Percentiles rank a stretch among this genome's conserved stretches.
Conservation (phyloP, 2,797 vertebrate species). For the Manis pentadactyla region DNA sequence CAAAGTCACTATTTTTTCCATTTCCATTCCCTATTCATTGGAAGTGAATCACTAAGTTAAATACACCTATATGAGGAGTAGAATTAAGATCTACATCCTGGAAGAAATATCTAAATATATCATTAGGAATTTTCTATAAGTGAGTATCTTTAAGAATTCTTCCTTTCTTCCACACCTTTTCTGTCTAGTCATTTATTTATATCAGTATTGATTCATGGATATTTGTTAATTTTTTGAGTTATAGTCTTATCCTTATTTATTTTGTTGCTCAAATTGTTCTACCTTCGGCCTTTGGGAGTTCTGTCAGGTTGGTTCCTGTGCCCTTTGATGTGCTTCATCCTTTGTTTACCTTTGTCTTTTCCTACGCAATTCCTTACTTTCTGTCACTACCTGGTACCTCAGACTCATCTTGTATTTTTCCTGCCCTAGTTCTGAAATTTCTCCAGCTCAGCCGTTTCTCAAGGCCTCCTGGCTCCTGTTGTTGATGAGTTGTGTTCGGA, state of each 20-base stretch:
- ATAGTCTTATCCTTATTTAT: background rate
- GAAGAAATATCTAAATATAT: background rate
- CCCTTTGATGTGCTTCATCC: background rate
- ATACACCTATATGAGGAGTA: background rate
- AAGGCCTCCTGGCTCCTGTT: background rate
- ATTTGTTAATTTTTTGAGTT: background rate
- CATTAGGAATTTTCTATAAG: background rate
- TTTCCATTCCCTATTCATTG: background rate
- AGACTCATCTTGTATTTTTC: background rate
- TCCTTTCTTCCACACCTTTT: background rate
- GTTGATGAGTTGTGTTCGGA: background rate
- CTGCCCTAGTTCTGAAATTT: background rate
- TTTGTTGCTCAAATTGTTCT: background rate
- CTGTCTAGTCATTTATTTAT: background rate
- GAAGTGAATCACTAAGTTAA: background rate
- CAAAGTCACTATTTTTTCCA: background rate
- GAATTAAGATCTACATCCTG: background rate
- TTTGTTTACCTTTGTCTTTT: background rate
- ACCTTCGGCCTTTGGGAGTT: background rate
- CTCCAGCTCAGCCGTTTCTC: background rate
- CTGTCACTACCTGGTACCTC: background rate
- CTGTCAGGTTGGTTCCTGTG: background rate
- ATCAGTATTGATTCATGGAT: background rate
- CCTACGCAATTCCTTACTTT: background rate
- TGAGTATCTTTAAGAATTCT: background rate